Evolutionary conservation across 2,888 invertebrate genomes (phyloP).

Genomic region (Lithophane leautieri): DNA sequence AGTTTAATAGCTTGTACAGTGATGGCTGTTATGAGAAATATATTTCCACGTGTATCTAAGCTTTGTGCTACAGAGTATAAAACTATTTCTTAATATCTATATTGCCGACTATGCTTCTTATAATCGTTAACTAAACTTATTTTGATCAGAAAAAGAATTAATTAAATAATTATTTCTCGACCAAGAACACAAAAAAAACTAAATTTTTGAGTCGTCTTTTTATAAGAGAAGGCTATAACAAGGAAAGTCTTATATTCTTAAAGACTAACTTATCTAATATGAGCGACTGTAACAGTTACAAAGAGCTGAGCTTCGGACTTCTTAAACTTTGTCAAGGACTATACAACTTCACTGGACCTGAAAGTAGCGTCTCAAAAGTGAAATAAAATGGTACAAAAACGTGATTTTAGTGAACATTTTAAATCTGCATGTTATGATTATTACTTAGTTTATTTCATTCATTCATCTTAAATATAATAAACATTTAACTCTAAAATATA

Average conservation of each 20-base stretch:
- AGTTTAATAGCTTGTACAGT: conserved; percentile 11
- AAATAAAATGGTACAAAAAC: conserved; percentile 20
- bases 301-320: conserved; percentile 20
- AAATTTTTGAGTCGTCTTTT: background rate
- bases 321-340: conserved; percentile 15
- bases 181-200: background rate
- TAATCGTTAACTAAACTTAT: background rate
- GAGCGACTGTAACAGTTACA: conserved; percentile 17
- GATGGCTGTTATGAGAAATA: background rate
- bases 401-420: background rate
- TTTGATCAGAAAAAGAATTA: background rate
- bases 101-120: background rate
- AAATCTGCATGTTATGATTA: background rate
- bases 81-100: background rate
- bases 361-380: conserved; percentile 24
- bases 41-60: background rate
- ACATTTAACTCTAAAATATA: no score
- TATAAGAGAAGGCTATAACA: background rate
- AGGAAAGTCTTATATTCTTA: conserved; percentile 10
- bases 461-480: no score
- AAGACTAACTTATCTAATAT: conserved; percentile 42
- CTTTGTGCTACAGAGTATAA: background rate
- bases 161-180: background rate
- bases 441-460: no score
- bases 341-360: conserved; percentile 27